These are phyloP conservation scores for Mesorhabditis sp. DNA, from an alignment of 2,888 invertebrate genomes.

Conservation along the genomic window DNA sequence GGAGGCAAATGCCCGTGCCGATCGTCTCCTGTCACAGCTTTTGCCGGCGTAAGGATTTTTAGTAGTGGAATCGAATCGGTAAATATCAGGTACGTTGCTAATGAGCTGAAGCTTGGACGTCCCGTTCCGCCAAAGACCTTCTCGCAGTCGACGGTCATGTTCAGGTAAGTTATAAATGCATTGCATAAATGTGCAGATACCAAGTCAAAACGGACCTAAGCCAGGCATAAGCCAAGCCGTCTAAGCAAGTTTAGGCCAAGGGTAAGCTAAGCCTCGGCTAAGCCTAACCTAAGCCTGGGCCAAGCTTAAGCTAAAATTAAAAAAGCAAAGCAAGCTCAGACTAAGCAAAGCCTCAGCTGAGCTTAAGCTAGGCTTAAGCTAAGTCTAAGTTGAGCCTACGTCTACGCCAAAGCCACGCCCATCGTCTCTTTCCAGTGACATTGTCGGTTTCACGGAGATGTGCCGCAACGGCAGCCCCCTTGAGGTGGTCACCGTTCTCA, in stretches of 20 bases:
- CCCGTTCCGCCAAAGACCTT: slow-evolving; percentile 53
- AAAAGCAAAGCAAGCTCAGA: no score
- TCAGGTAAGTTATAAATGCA: slow-evolving; percentile 24
- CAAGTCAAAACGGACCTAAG: neutral
- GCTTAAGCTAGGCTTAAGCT: neutral
- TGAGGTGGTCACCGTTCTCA: slow-evolving; percentile 52
- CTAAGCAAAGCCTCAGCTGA: neutral
- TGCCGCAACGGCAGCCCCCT: slow-evolving; percentile 45
- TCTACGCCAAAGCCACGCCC: no score
- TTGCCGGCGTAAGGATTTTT: slow-evolving; percentile 31
- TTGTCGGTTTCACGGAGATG: slow-evolving; percentile 52
- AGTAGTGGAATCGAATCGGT: no score
- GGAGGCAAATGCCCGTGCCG: slow-evolving; percentile 53
- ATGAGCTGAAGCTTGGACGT: slow-evolving; percentile 51
- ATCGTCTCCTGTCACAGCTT: slow-evolving; percentile 48
- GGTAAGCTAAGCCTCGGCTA: neutral
- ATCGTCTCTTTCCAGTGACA: slow-evolving; percentile 29
- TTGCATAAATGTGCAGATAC: neutral
- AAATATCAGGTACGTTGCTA: slow-evolving; percentile 41
- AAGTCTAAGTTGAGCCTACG: no score
- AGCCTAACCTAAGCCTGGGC: neutral
- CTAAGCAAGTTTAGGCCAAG: neutral
- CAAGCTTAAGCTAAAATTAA: no score
- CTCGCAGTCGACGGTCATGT: slow-evolving; percentile 47
- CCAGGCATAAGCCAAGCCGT: neutral